A percentile compares a stretch with the other conserved stretches of the same genome.
These are phyloP conservation scores for Cathartes aura DNA, from an alignment of 2,113 vertebrate species.

Conservation along the genomic window DNA sequence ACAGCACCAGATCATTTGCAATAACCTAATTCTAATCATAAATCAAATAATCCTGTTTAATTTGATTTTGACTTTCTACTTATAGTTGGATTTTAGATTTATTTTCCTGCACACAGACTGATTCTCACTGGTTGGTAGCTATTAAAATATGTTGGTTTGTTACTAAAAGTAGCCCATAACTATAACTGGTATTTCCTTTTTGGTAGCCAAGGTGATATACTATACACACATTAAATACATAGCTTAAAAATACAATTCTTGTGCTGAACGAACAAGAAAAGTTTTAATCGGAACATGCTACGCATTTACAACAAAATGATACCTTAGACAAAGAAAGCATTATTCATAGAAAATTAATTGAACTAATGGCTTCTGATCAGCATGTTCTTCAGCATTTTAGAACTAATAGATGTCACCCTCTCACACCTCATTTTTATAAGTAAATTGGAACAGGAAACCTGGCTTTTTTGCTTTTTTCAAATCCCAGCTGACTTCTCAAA, in stretches of 20 bases:
- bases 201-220: background rate
- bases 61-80: background rate
- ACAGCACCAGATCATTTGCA: background rate
- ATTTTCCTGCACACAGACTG: background rate
- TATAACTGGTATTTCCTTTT: background rate
- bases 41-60: background rate
- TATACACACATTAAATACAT: background rate
- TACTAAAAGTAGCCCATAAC: background rate
- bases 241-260: background rate
- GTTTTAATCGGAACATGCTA: background rate
- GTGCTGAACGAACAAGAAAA: background rate
- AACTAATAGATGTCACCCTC: background rate
- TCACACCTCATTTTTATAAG: background rate
- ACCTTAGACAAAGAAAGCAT: background rate
- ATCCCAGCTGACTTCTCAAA: conserved; percentile 1
- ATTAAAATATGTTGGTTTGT: background rate
- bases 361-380: background rate
- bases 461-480: background rate
- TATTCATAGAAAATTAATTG: background rate
- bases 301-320: background rate
- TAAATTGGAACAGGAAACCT: conserved; percentile 1
- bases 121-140: background rate
- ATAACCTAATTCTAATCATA: background rate
- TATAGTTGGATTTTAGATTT: background rate
- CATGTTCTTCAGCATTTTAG: background rate